A percentile compares a stretch with the other conserved stretches of the same genome.
Evolutionary conservation across 1,140 invertebrate species (phyloP).

Genomic region (Drosophila micromelanica): DNA sequence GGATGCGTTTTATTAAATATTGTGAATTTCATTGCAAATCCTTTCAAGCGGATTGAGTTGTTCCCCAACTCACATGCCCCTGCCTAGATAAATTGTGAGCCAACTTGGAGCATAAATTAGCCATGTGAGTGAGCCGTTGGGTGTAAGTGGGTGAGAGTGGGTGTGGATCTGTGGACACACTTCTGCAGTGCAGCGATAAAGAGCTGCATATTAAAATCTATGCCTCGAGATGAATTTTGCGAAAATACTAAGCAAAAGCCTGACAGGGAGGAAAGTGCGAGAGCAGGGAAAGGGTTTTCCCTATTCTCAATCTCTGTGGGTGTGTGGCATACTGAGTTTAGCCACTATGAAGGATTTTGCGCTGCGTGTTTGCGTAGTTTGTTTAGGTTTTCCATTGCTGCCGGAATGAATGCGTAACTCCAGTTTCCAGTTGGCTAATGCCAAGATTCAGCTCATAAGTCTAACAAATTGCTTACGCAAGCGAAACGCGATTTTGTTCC

Average conservation of each 20-base stretch:
- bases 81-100: constrained; percentile 40
- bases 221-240: constrained; percentile 64
- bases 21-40: constrained; percentile 70
- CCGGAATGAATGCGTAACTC: constrained; percentile 48
- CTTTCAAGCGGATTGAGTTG: constrained; percentile 43
- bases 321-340: constrained; percentile 17
- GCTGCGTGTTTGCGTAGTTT: constrained; percentile 38
- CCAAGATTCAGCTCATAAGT: constrained; percentile 35
- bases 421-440: constrained; percentile 50
- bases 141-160: neutral
- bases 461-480: constrained; percentile 51
- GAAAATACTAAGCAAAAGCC: constrained; percentile 56
- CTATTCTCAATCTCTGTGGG: neutral
- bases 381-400: constrained; percentile 27
- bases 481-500: constrained; percentile 50
- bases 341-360: constrained; percentile 46
- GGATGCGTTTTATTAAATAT: constrained; percentile 77
- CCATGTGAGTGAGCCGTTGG: constrained; percentile 46
- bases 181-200: constrained; percentile 63
- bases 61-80: constrained; percentile 2
- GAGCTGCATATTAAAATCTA: constrained; percentile 57
- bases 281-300: neutral
- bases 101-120: constrained; percentile 69
- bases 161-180: neutral
- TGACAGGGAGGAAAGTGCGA: constrained; percentile 2